Evolutionary conservation across 64 coral and sea anemone species (phyloP).

Genomic region (Actinia equina): DNA sequence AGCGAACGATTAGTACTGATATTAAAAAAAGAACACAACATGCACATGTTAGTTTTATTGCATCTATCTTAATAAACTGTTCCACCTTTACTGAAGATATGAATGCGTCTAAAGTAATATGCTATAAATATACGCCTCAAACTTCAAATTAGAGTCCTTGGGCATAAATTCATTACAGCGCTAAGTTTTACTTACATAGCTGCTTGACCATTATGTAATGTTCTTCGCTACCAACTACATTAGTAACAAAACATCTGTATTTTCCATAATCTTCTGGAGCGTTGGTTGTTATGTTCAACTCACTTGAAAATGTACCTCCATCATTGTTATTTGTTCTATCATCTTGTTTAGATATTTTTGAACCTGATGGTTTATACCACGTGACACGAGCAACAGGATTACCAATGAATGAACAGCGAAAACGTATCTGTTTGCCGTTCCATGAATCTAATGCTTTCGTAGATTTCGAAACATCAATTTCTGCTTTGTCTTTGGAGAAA

Average conservation of each 20-base stretch:
- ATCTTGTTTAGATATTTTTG: background rate
- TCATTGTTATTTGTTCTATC: background rate
- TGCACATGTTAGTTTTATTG: too few species aligned
- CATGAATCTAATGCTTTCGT: background rate
- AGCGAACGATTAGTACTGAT: too few species aligned
- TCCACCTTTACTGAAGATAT: too few species aligned
- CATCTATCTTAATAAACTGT: too few species aligned
- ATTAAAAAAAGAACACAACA: too few species aligned
- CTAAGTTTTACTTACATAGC: background rate
- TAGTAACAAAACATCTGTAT: background rate
- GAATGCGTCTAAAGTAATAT: too few species aligned
- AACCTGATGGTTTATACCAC: background rate
- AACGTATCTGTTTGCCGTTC: background rate
- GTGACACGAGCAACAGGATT: background rate
- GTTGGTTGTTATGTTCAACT: background rate
- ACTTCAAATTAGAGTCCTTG: too few species aligned
- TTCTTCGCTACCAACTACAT: background rate
- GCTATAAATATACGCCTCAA: too few species aligned
- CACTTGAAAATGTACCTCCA: background rate
- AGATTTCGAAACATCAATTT: background rate
- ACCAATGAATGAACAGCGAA: background rate
- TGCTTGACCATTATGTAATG: background rate
- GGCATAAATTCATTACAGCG: too few species aligned
- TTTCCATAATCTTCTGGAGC: background rate
- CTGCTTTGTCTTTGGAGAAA: background rate